Percentiles rank a stretch among this genome's conserved stretches.
Conservation (phyloP, 2,797 vertebrate species). For the Lagorchestes hirsutus region DNA sequence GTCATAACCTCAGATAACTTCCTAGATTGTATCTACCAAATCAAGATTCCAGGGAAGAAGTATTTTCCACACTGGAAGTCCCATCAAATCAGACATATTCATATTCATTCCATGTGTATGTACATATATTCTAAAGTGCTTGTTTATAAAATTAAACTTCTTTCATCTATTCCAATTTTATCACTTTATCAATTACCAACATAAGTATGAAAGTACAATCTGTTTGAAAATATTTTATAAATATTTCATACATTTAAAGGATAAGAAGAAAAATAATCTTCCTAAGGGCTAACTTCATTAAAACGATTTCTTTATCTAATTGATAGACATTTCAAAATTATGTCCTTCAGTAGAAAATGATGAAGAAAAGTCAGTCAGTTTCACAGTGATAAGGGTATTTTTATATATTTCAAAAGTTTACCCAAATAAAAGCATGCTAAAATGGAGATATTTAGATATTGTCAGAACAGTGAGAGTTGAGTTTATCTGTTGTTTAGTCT, state of each 20-base stretch:
- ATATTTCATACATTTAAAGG: not conserved
- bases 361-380: not conserved
- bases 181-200: not conserved
- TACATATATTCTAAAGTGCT: not conserved
- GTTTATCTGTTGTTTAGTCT: not conserved
- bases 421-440: not conserved
- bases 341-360: not conserved
- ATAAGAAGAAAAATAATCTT: not conserved
- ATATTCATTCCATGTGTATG: not conserved
- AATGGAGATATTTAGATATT: not conserved
- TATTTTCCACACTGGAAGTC: not conserved
- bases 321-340: not conserved
- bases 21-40: not conserved
- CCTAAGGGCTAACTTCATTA: not conserved
- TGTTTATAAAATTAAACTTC: not conserved
- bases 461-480: not conserved
- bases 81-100: not conserved
- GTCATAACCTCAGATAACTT: not conserved
- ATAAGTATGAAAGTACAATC: not conserved
- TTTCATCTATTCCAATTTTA: not conserved
- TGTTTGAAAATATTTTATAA: not conserved
- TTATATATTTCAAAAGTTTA: not conserved
- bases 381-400: not conserved
- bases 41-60: not conserved
- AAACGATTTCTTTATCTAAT: not conserved